Evolutionary conservation across 1,140 invertebrate species (phyloP), one percentile per base, ranked within the genome.

Genomic region (Stegodyphus dumicola): DNA sequence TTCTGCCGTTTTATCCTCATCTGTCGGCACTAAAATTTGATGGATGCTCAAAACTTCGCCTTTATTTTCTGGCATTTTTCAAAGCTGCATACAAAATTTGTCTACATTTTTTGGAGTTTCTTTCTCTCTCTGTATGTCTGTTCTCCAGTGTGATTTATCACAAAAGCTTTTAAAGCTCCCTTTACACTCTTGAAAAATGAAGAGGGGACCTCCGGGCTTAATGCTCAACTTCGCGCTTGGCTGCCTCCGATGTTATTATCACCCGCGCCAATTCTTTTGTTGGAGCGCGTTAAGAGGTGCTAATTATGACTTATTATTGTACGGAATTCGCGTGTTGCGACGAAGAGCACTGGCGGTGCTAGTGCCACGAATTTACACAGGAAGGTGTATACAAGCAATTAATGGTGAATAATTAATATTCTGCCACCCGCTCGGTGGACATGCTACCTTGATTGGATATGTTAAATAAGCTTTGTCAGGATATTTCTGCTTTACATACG

Each of bases 281-380:
- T 78, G 54, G 53, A 69, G 77, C 65, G 77, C 77, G 54, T 69
- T 78, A 78, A 78, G 69, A 78, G 77, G 53, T n/a, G 49, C 77
- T 78, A 78, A 78, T 78, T 78, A 78, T 78, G 77, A 78, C 15
- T 78, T 78, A 78, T 69, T 67, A 56, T 78, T 33, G 33, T 33
- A 33, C 33, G 33, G 33, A 33, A 33, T 33, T 33, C 33, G 33
- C 33, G 3, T 33, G 33, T 33, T 33, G 33, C 33, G 3, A 33
- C 33, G 33, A 33, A 33, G 33, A 33, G 33, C 33, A 33, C 33
- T 33, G 33, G 33, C 3, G 33, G 33, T 33, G 33, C 33, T 1
- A 33, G 33, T 33, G 33, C 33, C 33, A 33, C 33, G 33, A 3
- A 33, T 33, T n/a, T 33, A 33, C 33, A 33, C 33, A 33, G 33